These are phyloP conservation scores for Neolamprologus brichardi DNA, from an alignment of 2,113 vertebrate genomes.

Conservation along the genomic window DNA sequence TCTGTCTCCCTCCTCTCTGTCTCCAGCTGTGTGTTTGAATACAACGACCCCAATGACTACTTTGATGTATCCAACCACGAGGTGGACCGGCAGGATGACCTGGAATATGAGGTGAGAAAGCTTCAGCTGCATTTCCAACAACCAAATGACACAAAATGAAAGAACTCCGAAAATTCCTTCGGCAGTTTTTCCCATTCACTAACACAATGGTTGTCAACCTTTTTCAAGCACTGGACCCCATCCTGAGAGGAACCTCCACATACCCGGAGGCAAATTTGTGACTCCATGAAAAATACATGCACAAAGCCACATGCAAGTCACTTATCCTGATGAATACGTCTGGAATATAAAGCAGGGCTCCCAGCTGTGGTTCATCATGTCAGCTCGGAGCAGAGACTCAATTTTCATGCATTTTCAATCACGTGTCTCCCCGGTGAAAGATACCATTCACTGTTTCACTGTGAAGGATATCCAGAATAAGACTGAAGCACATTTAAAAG, in stretches of 20 bases:
- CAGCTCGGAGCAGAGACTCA: background rate
- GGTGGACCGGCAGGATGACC: slow-evolving; percentile 75
- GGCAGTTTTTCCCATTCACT: background rate
- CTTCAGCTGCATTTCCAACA: background rate
- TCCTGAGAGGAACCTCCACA: background rate
- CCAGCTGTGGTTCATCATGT: background rate
- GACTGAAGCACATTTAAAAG: background rate
- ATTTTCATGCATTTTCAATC: background rate
- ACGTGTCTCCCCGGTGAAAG: background rate
- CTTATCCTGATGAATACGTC: background rate
- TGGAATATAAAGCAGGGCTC: background rate
- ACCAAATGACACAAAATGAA: background rate
- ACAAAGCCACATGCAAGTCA: background rate
- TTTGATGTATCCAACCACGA: slow-evolving; percentile 76
- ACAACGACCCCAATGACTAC: slow-evolving; percentile 77
- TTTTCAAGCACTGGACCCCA: background rate
- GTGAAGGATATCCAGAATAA: background rate
- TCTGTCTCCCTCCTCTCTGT: background rate
- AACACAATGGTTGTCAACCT: background rate
- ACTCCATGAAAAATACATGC: background rate
- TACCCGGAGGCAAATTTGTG: background rate
- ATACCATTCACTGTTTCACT: background rate
- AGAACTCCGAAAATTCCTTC: accelerated
- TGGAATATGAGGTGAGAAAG: slow-evolving; percentile 80
- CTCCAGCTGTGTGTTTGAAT: slow-evolving; percentile 72